phyloP scores from a whole-genome alignment of 2,113 vertebrate genomes.

The Tiliqua scincoides region DNA sequence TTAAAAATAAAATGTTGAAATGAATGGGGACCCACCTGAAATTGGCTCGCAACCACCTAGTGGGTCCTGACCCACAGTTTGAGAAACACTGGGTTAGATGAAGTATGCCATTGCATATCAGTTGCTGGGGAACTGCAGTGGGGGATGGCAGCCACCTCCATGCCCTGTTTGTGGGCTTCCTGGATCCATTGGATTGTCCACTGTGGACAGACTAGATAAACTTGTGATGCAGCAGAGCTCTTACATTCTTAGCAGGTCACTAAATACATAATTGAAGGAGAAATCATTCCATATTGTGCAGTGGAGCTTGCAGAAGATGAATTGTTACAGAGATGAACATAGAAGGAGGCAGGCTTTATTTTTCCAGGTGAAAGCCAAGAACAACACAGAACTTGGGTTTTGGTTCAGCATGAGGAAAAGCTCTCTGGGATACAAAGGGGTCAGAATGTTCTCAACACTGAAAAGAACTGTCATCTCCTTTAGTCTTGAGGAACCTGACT shows the following conservation, averaged over 20 bases:
- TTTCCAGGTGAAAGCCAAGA: neutral
- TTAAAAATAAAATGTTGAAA: no score
- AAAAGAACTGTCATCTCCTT: neutral
- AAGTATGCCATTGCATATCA: no score
- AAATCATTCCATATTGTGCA: neutral
- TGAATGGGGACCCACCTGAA: no score
- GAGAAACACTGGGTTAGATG: no score
- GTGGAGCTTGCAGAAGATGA: neutral
- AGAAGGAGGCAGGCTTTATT: neutral
- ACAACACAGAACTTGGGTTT: neutral
- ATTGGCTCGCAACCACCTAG: no score
- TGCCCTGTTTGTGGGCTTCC: no score
- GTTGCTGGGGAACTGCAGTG: no score
- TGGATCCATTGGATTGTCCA: neutral
- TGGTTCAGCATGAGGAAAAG: neutral
- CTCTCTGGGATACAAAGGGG: neutral
- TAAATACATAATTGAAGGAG: neutral
- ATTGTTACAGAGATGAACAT: neutral
- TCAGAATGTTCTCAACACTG: neutral
- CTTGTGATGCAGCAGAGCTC: no score
- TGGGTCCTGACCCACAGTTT: no score
- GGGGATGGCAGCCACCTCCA: no score
- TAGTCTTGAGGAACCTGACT: neutral
- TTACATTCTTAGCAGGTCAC: neutral
- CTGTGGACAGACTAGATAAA: no score